These are phyloP conservation scores for Linyphia triangularis DNA, from an alignment of 2,888 invertebrate species.

Conservation along the genomic window DNA sequence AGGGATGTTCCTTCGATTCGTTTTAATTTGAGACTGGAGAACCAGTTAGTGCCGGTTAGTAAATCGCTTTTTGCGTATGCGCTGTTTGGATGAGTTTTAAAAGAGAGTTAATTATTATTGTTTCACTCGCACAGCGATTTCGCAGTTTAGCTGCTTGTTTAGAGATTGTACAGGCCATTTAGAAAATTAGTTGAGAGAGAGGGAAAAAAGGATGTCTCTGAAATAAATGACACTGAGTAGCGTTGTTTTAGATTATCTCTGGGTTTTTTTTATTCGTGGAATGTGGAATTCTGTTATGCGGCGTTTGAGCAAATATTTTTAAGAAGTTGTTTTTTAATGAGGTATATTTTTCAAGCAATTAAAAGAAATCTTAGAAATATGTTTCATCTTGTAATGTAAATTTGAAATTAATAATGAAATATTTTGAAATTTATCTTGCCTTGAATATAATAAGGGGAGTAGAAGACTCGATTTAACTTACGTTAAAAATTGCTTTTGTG, in stretches of 20 bases:
- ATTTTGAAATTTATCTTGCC: no score
- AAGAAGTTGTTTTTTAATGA: no score
- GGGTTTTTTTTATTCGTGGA: constrained; percentile 11
- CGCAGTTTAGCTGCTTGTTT: background rate
- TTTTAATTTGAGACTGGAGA: constrained; percentile 47
- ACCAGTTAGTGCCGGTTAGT: constrained; percentile 13
- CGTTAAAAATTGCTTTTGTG: no score
- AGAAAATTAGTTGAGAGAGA: background rate
- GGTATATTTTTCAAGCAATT: no score
- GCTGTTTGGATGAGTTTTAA: constrained; percentile 12
- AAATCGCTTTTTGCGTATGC: background rate
- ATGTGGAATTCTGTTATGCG: no score
- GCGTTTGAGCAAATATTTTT: no score
- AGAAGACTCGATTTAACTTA: no score
- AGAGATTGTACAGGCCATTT: background rate
- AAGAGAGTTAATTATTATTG: constrained; percentile 47
- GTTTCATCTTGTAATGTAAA: no score
- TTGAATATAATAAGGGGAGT: no score
- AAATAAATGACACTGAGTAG: constrained; percentile 6
- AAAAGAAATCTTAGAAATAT: no score
- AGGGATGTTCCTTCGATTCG: constrained; percentile 14
- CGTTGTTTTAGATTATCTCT: background rate
- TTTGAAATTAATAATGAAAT: no score
- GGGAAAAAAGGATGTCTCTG: no score
- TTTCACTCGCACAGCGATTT: constrained; percentile 6